Conservation (phyloP, 2,113 vertebrate genomes). For the Daubentonia madagascariensis region DNA sequence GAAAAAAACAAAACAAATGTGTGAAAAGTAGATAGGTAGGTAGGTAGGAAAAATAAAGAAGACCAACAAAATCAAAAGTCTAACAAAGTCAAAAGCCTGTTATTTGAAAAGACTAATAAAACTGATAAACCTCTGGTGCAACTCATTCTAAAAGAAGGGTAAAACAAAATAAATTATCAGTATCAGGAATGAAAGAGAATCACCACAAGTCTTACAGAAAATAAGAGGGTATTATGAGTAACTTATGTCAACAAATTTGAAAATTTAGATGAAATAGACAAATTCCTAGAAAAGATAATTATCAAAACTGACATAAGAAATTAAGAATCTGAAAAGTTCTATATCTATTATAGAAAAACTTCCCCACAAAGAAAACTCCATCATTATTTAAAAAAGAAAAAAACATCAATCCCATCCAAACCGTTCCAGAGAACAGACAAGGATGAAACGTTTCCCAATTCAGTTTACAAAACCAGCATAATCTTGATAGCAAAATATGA, state of each 20-base stretch:
- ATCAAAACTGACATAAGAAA: background rate
- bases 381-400: background rate
- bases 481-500: slow-evolving; percentile 5
- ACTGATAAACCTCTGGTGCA: background rate
- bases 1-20: background rate
- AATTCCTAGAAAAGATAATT: background rate
- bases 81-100: background rate
- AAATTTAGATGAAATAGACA: background rate
- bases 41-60: background rate
- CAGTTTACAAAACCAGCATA: background rate
- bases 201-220: background rate
- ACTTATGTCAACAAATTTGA: background rate
- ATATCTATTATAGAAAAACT: background rate
- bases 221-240: background rate
- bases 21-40: background rate
- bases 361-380: background rate
- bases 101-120: background rate
- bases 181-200: background rate
- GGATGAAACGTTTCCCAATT: background rate
- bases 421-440: background rate
- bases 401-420: background rate
- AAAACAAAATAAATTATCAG: background rate
- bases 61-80: background rate
- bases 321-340: background rate
- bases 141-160: background rate